phyloP scores from a whole-genome alignment of 2,113 vertebrate species.

The Sebastes fasciatus region DNA sequence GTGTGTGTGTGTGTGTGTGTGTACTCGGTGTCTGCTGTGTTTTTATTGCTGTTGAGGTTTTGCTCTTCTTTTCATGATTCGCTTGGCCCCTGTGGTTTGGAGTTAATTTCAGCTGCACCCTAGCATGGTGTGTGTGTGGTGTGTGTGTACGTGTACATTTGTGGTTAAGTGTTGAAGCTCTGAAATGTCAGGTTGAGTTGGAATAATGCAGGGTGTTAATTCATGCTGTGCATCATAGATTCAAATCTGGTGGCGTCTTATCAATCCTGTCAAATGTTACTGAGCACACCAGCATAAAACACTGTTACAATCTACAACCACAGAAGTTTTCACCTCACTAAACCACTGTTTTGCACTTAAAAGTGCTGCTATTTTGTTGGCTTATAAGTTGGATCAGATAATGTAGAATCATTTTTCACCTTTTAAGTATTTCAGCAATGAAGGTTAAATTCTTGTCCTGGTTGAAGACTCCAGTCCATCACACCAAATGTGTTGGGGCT shows the following conservation, averaged over 20 bases:
- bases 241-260: constrained; percentile 5
- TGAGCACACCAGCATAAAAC: background rate
- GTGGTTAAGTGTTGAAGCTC: constrained; percentile 37
- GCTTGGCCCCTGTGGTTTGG: constrained; percentile 60
- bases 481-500: background rate
- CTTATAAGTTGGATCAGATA: background rate
- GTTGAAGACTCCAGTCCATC: background rate
- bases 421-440: background rate
- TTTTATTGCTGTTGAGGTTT: constrained; percentile 41
- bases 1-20: constrained; percentile 33
- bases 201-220: constrained; percentile 48
- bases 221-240: background rate
- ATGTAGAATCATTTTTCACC: background rate
- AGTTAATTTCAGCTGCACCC: constrained; percentile 59
- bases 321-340: background rate
- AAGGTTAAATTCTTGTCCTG: background rate
- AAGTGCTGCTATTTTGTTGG: background rate
- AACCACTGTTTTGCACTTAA: constrained; percentile 1
- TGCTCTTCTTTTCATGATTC: constrained; percentile 49
- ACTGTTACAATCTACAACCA: background rate
- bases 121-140: constrained; percentile 64
- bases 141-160: constrained; percentile 33
- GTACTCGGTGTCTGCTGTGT: constrained; percentile 30
- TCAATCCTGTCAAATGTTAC: background rate
- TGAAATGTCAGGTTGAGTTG: constrained; percentile 48